phyloP scores from a whole-genome alignment of 2,113 vertebrate genomes.

The Neodontobutis hainanensis region DNA sequence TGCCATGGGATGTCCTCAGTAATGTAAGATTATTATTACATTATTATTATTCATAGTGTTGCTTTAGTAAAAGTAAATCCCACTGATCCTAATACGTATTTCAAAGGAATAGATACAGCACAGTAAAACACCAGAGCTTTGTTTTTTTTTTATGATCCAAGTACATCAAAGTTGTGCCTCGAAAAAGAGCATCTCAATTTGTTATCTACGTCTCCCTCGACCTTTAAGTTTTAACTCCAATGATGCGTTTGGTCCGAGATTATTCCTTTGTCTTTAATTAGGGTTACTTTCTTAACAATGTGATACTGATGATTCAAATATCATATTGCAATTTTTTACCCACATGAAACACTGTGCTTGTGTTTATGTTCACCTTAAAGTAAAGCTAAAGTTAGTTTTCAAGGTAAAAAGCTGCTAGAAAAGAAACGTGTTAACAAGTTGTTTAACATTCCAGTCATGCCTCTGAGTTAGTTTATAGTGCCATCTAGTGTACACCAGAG shows the following conservation, averaged over 20 bases:
- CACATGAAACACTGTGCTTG: too few relatives aligned
- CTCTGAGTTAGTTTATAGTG: constrained; percentile 46
- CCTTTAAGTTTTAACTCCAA: background rate
- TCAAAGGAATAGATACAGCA: too few relatives aligned
- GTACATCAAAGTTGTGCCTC: background rate
- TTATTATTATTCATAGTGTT: too few relatives aligned
- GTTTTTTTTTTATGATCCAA: background rate
- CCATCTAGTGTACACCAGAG: constrained; percentile 60
- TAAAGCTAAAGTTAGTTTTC: background rate
- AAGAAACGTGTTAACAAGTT: background rate
- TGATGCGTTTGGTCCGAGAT: background rate
- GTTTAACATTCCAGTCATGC: constrained; percentile 50
- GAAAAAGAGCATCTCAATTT: constrained; percentile 9
- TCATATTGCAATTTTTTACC: background rate
- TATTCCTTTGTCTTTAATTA: constrained; percentile 3
- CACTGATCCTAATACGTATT: too few relatives aligned
- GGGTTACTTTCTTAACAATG: background rate
- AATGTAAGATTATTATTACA: too few relatives aligned
- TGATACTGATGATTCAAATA: background rate
- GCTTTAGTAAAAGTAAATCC: too few relatives aligned
- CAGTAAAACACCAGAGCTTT: too few relatives aligned
- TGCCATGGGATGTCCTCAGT: too few relatives aligned
- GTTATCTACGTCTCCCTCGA: background rate
- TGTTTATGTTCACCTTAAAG: too few relatives aligned
- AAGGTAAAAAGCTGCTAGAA: background rate